Evolutionary conservation across 2,797 vertebrate genomes (phyloP), one percentile per base, ranked within the genome.

Genomic region (Oreochromis mossambicus): DNA sequence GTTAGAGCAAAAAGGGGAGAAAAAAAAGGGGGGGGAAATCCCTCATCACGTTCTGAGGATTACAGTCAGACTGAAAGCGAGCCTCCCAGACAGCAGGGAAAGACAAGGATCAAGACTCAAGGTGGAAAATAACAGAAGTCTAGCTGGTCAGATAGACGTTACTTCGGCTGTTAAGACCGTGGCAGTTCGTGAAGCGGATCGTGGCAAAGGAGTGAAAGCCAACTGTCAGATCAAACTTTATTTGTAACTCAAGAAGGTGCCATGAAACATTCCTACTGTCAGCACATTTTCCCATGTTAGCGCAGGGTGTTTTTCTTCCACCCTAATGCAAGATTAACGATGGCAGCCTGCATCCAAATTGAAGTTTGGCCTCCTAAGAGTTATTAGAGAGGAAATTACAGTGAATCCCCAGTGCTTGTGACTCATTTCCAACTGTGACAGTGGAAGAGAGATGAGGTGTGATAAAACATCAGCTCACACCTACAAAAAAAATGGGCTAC

Each of bases 221-320:
- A 76, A 83, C 52, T 32, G 7, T 79, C 78, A n/a, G 78, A 38
- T 89, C 80, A 79, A 83, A 89, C 79, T 89, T 81, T 38, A 86
- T 89, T 81, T 84, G 88, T 48, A 92, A 91, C 38, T 13, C 2
- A 21, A 91, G 90, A 79, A 90, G 86, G 82, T 86, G 90, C 91
- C 75, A 89, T 8, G 36, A 92, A 91, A 84, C 61, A 80, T 84
- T 91, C 79, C 85, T 34, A 3, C 79, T 82, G 89, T 94, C 88
- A 88, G 88, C 84, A 51, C 77, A n/a, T 83, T 36, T 58, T 78
- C 75, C 32, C 78, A 21, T 0, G 17, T 3, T 17, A 73, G 41
- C 1, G 2, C 41, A 29, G 46, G 48, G 4, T 29, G 79, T 81
- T 88, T 81, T 87, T 73, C 38, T 79, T 63, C 50, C n/a, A 48